These are phyloP conservation scores for Tethya wilhelma DNA, from an alignment of 37 sponge, comb jelly and placozoan species.

Conservation along the genomic window DNA sequence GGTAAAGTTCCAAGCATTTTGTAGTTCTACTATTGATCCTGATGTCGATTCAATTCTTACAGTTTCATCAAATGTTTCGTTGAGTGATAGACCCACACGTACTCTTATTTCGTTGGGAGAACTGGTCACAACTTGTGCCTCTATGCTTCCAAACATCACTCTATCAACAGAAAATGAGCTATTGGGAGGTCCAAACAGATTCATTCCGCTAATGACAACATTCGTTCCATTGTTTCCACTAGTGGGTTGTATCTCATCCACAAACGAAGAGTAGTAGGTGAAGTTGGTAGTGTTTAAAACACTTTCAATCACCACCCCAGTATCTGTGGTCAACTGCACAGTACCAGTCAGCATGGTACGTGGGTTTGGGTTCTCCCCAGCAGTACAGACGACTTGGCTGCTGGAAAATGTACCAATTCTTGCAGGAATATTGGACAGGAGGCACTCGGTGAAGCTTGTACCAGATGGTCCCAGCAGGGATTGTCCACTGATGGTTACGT, in stretches of 20 bases:
- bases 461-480: slow-evolving; percentile 45
- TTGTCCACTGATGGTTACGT: slow-evolving; percentile 49
- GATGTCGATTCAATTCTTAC: slow-evolving; percentile 32
- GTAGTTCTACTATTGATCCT: slow-evolving; percentile 47
- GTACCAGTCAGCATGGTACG: slow-evolving; percentile 1
- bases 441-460: slow-evolving; percentile 6
- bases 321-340: slow-evolving; percentile 7
- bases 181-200: slow-evolving; percentile 38
- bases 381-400: slow-evolving; percentile 22
- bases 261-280: slow-evolving; percentile 42
- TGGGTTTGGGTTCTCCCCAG: slow-evolving; percentile 9
- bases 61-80: not conserved
- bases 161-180: not conserved
- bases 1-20: slow-evolving; percentile 45
- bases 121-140: not conserved
- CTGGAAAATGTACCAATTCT: no score
- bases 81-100: slow-evolving; percentile 3
- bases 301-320: slow-evolving; percentile 32
- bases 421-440: slow-evolving; percentile 50
- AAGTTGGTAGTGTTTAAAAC: not conserved
- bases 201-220: slow-evolving; percentile 51
- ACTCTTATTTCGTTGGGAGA: slow-evolving; percentile 26
- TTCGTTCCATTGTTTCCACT: slow-evolving; percentile 67
- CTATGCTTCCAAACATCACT: slow-evolving; percentile 40
- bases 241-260: slow-evolving; percentile 26